Conservation (phyloP, 2,797 vertebrate genomes). For the Amblyopsis hoosieri region DNA sequence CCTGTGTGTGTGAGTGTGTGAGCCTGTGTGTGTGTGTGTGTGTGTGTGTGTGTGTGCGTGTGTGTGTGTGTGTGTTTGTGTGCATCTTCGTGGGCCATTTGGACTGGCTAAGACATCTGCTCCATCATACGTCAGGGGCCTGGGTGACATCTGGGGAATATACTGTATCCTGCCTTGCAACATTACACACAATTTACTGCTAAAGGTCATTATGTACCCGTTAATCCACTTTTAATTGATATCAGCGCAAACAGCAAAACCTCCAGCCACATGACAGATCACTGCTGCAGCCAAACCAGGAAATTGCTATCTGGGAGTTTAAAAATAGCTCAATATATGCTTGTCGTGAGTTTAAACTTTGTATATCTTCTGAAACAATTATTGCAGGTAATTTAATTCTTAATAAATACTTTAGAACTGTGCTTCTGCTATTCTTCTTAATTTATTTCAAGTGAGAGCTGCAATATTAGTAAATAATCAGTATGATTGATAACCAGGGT, state of each 20-base stretch:
- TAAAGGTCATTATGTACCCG: conserved; percentile 89
- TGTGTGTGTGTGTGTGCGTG: neutral
- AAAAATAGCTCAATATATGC: conserved; percentile 58
- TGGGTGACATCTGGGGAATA: conserved; percentile 88
- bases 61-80: conserved; percentile 50
- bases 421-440: too few species aligned
- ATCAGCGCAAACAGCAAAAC: conserved; percentile 86
- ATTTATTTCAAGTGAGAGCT: too few species aligned
- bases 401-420: neutral
- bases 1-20: too few species aligned
- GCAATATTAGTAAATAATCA: too few species aligned
- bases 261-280: conserved; percentile 82
- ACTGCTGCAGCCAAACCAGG: conserved; percentile 74
- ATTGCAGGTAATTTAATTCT: neutral
- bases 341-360: conserved; percentile 42
- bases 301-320: conserved; percentile 74
- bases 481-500: too few species aligned
- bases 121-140: conserved; percentile 86
- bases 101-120: conserved; percentile 87
- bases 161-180: conserved; percentile 89
- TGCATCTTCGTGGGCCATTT: conserved; percentile 81
- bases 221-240: conserved; percentile 90
- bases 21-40: neutral
- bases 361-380: conserved; percentile 2
- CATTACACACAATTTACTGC: conserved; percentile 90